phyloP scores from a whole-genome alignment of 2,797 vertebrate genomes.

The Cryptoprocta ferox region DNA sequence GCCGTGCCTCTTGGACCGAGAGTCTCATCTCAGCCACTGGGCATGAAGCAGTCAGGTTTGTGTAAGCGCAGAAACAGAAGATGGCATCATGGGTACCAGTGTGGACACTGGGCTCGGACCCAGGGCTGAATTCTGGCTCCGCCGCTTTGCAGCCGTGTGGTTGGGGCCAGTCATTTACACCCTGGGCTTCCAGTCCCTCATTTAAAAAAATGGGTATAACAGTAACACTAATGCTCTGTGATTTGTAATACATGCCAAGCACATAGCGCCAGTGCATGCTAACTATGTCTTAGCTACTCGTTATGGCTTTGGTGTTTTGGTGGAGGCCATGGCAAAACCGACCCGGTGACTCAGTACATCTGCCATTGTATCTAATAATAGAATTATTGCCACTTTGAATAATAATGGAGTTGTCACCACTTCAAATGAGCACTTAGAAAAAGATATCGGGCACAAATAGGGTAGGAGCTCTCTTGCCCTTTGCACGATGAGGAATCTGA shows the following conservation, averaged over 20 bases:
- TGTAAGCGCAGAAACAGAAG: background rate
- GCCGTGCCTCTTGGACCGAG: too few species aligned
- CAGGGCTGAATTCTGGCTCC: background rate
- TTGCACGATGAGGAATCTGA: too few species aligned
- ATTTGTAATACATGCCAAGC: background rate
- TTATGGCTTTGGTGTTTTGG: background rate
- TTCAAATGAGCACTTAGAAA: rapidly evolving
- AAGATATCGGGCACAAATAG: too few species aligned
- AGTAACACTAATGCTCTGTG: background rate
- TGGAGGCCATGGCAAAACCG: background rate
- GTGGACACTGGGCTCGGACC: background rate
- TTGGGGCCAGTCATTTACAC: too few species aligned
- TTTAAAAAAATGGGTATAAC: background rate
- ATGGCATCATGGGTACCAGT: rapidly evolving
- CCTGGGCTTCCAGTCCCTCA: rapidly evolving
- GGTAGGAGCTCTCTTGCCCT: too few species aligned
- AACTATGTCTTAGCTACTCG: background rate
- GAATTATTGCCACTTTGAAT: background rate
- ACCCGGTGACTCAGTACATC: background rate
- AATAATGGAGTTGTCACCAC: background rate
- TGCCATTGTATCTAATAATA: background rate
- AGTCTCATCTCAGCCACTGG: too few species aligned
- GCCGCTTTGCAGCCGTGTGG: background rate
- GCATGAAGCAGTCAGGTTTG: background rate
- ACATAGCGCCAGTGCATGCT: background rate